These are phyloP conservation scores for Ectemnius continuus DNA, from an alignment of 2,888 invertebrate genomes.

Conservation along the genomic window DNA sequence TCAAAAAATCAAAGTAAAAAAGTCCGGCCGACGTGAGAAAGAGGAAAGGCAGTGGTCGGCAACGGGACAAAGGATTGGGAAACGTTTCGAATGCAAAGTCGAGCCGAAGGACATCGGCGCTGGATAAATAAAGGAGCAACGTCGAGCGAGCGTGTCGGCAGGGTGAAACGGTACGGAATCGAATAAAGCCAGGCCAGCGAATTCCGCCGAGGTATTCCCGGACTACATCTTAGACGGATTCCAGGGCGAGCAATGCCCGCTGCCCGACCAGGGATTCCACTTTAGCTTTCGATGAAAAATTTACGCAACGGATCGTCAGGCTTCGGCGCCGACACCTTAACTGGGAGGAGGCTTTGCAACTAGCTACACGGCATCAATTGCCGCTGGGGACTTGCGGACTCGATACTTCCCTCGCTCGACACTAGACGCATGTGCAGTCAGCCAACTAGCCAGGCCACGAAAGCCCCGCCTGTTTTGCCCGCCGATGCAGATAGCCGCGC, in stretches of 20 bases:
- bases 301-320: conserved; percentile 46
- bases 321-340: conserved; percentile 3
- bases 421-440: conserved; percentile 28
- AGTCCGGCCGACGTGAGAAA: not conserved
- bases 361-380: conserved; percentile 7
- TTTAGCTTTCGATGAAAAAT: conserved; percentile 57
- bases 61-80: conserved; percentile 37
- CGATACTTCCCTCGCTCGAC: conserved; percentile 28
- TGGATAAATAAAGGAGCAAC: conserved; percentile 17
- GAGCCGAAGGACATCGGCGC: not conserved
- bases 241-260: conserved; percentile 32
- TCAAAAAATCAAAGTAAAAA: not conserved
- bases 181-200: conserved; percentile 24
- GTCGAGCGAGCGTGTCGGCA: not conserved
- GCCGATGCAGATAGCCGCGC: conserved; percentile 21
- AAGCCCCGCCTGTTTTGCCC: not conserved
- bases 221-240: conserved; percentile 31
- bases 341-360: conserved; percentile 12
- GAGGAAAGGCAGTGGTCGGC: conserved; percentile 13
- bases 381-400: conserved; percentile 21
- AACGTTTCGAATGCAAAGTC: conserved; percentile 10
- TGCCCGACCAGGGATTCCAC: conserved; percentile 36
- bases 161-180: conserved; percentile 7
- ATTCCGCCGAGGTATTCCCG: conserved; percentile 35
- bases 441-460: conserved; percentile 1